These are phyloP conservation scores for Notothenia coriiceps DNA, from an alignment of 2,113 vertebrate genomes.

Conservation along the genomic window DNA sequence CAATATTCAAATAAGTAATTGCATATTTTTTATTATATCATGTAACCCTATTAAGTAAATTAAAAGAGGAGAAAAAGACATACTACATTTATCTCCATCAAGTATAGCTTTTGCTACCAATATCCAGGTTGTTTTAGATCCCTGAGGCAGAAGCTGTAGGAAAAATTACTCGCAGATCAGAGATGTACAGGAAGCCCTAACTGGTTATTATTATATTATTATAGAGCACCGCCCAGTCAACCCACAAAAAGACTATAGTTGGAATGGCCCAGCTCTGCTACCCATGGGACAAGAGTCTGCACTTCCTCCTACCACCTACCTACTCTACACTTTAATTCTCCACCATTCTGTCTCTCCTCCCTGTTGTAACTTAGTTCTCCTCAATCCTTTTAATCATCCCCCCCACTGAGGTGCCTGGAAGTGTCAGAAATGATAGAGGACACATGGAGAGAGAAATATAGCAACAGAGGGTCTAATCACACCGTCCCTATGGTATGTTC, in stretches of 20 bases:
- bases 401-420: slow-evolving; percentile 1
- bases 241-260: slow-evolving; percentile 70
- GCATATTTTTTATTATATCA: no score
- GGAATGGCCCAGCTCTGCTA: slow-evolving; percentile 57
- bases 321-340: slow-evolving; percentile 34
- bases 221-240: slow-evolving; percentile 40
- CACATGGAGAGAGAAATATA: slow-evolving; percentile 34
- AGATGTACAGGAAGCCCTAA: slow-evolving; percentile 47
- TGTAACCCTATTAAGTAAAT: neutral
- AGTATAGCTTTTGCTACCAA: neutral
- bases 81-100: neutral
- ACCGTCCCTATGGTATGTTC: neutral
- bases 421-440: slow-evolving; percentile 47
- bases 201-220: slow-evolving; percentile 58
- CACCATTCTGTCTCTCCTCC: slow-evolving; percentile 22
- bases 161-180: slow-evolving; percentile 15
- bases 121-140: slow-evolving; percentile 11
- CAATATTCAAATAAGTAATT: no score
- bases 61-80: neutral
- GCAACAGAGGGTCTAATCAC: neutral
- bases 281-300: slow-evolving; percentile 48
- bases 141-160: neutral
- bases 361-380: slow-evolving; percentile 25
- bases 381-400: neutral
- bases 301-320: slow-evolving; percentile 55